Conservation (phyloP, 1,140 invertebrate genomes). For the Maconellicoccus hirsutus region DNA sequence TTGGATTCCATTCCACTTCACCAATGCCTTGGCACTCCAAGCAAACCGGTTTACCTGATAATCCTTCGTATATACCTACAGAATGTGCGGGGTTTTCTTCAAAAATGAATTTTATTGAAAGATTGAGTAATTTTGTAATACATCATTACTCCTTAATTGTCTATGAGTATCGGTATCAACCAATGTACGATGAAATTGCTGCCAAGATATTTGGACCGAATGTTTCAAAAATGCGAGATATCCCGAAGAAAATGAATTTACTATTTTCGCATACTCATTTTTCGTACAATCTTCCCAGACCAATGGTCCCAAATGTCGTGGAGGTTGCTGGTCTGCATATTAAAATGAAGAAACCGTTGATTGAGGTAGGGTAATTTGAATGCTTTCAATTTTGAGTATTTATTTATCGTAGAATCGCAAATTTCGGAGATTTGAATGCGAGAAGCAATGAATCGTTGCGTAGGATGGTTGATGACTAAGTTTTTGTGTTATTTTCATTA, state of each 20-base stretch:
- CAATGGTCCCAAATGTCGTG: constrained; percentile 38
- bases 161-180: constrained; percentile 23
- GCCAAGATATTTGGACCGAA: constrained; percentile 42
- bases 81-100: neutral
- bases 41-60: constrained; percentile 29
- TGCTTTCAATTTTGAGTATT: no score
- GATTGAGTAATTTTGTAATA: constrained; percentile 26
- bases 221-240: constrained; percentile 39
- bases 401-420: no score
- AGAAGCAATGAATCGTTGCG: no score
- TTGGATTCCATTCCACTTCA: constrained; percentile 42
- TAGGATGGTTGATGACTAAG: no score
- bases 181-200: constrained; percentile 24
- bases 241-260: constrained; percentile 31
- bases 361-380: no score
- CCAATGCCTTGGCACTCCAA: constrained; percentile 46
- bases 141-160: neutral
- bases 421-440: no score
- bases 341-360: constrained; percentile 29
- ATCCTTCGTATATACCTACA: constrained; percentile 12
- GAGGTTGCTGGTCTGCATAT: constrained; percentile 48
- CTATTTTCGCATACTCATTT: constrained; percentile 45
- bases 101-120: neutral
- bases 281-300: constrained; percentile 37
- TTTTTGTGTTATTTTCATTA: no score